phyloP scores from a whole-genome alignment of 2,113 vertebrate genomes.

The Tachysurus vachellii region DNA sequence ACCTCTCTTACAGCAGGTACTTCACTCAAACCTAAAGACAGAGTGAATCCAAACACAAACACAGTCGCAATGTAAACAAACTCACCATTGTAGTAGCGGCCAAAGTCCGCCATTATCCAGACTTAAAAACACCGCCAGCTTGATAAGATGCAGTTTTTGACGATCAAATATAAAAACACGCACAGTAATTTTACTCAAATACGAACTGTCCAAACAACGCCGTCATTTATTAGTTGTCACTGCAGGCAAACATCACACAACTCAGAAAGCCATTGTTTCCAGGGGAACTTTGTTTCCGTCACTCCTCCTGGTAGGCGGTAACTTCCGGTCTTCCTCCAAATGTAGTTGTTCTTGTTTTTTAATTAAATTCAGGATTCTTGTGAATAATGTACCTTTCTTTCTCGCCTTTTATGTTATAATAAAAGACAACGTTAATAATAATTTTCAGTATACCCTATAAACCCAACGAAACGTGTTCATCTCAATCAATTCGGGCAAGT shows the following conservation, averaged over 20 bases:
- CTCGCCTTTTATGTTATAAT: not conserved
- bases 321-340: not conserved
- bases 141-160: not conserved
- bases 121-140: slow-evolving; percentile 36
- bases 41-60: not conserved
- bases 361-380: not conserved
- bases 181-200: not conserved
- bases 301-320: not conserved
- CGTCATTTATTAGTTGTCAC: not conserved
- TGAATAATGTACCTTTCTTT: not conserved
- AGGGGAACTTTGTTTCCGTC: slow-evolving; percentile 17
- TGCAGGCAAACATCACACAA: not conserved
- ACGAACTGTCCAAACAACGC: not conserved
- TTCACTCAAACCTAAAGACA: slow-evolving; percentile 54
- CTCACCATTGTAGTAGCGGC: slow-evolving; percentile 72
- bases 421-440: not conserved
- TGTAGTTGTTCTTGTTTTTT: not conserved
- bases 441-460: not conserved
- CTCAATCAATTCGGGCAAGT: not conserved
- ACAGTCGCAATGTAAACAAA: not conserved
- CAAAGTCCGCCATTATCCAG: slow-evolving; percentile 65
- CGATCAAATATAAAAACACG: not conserved
- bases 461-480: not conserved
- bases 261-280: not conserved
- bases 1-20: slow-evolving; percentile 63